Evolutionary conservation across 2,888 invertebrate genomes (phyloP).

Genomic region (Phoenoteleia sp.): DNA sequence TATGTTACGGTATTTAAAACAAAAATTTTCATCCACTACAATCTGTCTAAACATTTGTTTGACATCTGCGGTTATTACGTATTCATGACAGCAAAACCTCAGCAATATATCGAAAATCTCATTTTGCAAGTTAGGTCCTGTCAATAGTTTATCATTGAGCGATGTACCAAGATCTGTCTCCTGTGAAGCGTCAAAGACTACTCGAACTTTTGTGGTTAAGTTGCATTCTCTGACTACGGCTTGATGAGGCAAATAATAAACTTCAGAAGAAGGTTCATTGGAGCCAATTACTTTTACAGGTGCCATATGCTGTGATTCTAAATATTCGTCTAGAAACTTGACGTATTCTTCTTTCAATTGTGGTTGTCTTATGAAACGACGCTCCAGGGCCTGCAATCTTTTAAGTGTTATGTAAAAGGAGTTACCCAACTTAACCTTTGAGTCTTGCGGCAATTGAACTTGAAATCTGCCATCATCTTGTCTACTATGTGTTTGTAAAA

Average conservation of each 20-base stretch:
- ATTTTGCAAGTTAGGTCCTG: constrained; percentile 7
- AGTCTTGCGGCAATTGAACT: constrained; percentile 50
- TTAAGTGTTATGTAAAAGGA: constrained; percentile 44
- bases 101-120: constrained; percentile 35
- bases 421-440: constrained; percentile 41
- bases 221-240: constrained; percentile 2
- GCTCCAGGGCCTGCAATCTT: constrained; percentile 47
- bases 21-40: background rate
- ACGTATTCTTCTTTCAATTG: constrained; percentile 28
- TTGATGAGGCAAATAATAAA: constrained; percentile 22
- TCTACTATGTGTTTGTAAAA: background rate
- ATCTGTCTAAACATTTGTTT: background rate
- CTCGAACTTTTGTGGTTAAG: constrained; percentile 41
- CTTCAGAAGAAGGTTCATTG: background rate
- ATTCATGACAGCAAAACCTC: background rate
- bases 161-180: background rate
- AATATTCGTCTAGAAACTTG: background rate
- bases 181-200: background rate
- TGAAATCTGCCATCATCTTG: constrained; percentile 42
- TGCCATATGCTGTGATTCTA: background rate
- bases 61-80: constrained; percentile 3
- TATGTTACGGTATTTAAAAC: background rate
- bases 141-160: background rate
- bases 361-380: constrained; percentile 32
- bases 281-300: background rate